These are phyloP conservation scores for Blastobasis lacticolella DNA, from an alignment of 2,888 invertebrate species.

Conservation along the genomic window DNA sequence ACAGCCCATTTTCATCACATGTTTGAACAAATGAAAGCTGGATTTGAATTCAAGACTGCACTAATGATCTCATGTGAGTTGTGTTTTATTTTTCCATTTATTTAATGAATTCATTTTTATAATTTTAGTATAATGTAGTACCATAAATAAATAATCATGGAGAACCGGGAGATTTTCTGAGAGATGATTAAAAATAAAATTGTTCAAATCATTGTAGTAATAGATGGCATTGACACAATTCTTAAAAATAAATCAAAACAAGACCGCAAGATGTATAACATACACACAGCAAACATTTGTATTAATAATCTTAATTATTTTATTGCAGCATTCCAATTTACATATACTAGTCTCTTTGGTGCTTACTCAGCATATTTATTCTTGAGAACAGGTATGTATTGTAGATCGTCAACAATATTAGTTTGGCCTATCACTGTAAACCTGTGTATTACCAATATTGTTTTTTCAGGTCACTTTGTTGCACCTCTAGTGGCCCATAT, in stretches of 20 bases:
- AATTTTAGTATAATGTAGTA: not conserved
- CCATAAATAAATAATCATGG: not conserved
- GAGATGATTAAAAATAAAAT: not conserved
- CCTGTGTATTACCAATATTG: not conserved
- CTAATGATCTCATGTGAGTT: conserved; percentile 81
- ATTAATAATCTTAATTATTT: conserved; percentile 10
- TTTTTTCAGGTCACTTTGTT: conserved; percentile 84
- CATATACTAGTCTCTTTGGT: conserved; percentile 94
- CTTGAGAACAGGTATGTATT: conserved; percentile 81
- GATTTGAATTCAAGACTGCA: conserved; percentile 80
- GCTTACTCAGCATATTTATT: conserved; percentile 95
- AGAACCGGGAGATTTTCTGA: not conserved
- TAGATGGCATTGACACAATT: too few relatives aligned
- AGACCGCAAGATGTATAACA: too few relatives aligned
- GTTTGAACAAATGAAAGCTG: conserved; percentile 83
- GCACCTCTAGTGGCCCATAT: conserved; percentile 93
- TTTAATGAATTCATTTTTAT: conserved; percentile 2
- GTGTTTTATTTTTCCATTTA: not conserved
- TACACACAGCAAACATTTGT: not conserved
- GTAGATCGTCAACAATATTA: not conserved
- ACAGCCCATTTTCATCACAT: conserved; percentile 94
- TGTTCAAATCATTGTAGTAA: too few relatives aligned
- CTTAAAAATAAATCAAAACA: too few relatives aligned
- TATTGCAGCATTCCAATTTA: conserved; percentile 86
- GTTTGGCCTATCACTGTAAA: conserved; percentile 78